These are phyloP conservation scores for Reticulitermes speratus DNA, from an alignment of 1,140 invertebrate species.

Conservation along the genomic window DNA sequence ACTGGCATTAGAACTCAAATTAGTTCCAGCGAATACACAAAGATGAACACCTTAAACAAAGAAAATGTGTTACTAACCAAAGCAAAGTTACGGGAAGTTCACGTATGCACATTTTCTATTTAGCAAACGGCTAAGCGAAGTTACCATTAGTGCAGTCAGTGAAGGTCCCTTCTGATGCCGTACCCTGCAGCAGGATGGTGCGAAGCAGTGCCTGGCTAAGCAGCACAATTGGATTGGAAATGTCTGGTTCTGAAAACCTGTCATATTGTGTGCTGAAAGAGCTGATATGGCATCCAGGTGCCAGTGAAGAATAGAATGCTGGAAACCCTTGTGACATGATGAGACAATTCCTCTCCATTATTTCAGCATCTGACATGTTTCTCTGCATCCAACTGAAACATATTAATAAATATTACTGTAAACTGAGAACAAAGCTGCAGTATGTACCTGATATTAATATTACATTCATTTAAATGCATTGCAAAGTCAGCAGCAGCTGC, in stretches of 20 bases:
- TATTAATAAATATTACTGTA: not conserved
- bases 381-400: constrained; percentile 31
- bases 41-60: no score
- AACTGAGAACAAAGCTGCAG: not conserved
- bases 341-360: not conserved
- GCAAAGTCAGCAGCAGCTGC: no score
- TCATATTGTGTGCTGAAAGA: constrained; percentile 46
- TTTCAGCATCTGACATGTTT: not conserved
- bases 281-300: constrained; percentile 42
- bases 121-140: no score
- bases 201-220: constrained; percentile 48
- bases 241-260: constrained; percentile 44
- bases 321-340: constrained; percentile 45
- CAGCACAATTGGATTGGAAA: constrained; percentile 45
- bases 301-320: constrained; percentile 48
- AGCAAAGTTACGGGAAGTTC: no score
- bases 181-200: constrained; percentile 46
- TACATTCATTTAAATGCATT: no score
- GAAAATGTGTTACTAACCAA: no score
- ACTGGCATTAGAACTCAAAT: no score
- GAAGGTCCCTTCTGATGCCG: constrained; percentile 41
- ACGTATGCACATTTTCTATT: no score
- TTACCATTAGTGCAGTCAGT: not conserved
- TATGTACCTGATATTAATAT: no score
- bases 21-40: no score